These are phyloP conservation scores for Leptopilina boulardi DNA, from an alignment of 1,140 invertebrate species.

Conservation along the genomic window DNA sequence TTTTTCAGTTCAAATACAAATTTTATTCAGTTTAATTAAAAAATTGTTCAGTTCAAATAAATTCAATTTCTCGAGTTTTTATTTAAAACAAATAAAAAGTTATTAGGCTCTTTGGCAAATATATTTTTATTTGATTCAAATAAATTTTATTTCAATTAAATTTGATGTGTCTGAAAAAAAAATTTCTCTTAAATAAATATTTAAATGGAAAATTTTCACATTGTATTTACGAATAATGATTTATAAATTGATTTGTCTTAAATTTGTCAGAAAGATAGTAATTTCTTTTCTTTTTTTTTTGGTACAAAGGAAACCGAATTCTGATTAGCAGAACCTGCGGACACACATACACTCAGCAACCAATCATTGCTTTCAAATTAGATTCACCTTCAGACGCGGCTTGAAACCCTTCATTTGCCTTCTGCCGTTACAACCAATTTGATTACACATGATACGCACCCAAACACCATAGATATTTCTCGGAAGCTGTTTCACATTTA, in stretches of 20 bases:
- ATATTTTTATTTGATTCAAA: no score
- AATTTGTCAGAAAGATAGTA: constrained; percentile 4
- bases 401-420: constrained; percentile 13
- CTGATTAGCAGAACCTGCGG: neutral
- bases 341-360: neutral
- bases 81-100: no score
- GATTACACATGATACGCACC: neutral
- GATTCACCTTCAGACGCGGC: neutral
- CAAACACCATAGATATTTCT: constrained; percentile 6
- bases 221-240: neutral
- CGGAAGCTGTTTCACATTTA: constrained; percentile 9
- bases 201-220: no score
- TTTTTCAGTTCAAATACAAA: no score
- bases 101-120: no score
- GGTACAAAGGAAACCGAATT: neutral
- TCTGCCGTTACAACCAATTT: constrained; percentile 2
- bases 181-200: no score
- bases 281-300: neutral
- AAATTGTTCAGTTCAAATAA: no score
- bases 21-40: no score
- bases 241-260: neutral
- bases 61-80: no score
- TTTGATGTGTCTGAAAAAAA: no score
- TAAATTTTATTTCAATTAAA: no score
- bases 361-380: constrained; percentile 14